A percentile compares a stretch with the other conserved stretches of the same genome.
Evolutionary conservation across 2,797 vertebrate species (phyloP).

Genomic region (Pogonophryne albipinna): DNA sequence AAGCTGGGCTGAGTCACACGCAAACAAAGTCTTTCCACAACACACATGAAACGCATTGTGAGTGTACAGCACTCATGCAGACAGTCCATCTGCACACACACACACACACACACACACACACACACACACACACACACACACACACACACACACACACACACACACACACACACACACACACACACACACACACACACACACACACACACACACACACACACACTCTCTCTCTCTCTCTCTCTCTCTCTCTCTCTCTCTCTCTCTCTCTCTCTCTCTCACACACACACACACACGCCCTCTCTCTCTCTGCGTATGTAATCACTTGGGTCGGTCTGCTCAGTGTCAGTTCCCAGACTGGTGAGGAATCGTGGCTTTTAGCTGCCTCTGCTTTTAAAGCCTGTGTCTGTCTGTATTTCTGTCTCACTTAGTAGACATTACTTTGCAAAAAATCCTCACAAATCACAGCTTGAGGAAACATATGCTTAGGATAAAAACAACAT

Average conservation of each 20-base stretch:
- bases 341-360: constrained; percentile 71
- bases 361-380: constrained; percentile 81
- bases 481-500: not conserved
- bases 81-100: constrained; percentile 23
- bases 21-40: constrained; percentile 16
- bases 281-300: not conserved
- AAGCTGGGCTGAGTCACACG: constrained; percentile 30
- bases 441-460: constrained; percentile 86
- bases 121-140: constrained; percentile 26
- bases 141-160: constrained; percentile 16
- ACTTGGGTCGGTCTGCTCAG: constrained; percentile 75
- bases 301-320: constrained; percentile 62
- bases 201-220: too few species aligned
- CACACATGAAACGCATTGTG: constrained; percentile 14
- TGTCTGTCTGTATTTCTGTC: constrained; percentile 7
- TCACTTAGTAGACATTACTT: constrained; percentile 78
- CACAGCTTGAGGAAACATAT: constrained; percentile 63
- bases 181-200: too few species aligned
- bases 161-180: constrained; percentile 1
- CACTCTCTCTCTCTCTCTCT: too few species aligned
- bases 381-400: constrained; percentile 63
- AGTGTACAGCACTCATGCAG: constrained; percentile 13
- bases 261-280: constrained; percentile 14
- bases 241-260: too few species aligned
- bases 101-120: constrained; percentile 13